A percentile compares a stretch with the other conserved stretches of the same genome.
Evolutionary conservation across 1,140 invertebrate genomes (phyloP).

Genomic region (Caenorhabditis tropicalis): DNA sequence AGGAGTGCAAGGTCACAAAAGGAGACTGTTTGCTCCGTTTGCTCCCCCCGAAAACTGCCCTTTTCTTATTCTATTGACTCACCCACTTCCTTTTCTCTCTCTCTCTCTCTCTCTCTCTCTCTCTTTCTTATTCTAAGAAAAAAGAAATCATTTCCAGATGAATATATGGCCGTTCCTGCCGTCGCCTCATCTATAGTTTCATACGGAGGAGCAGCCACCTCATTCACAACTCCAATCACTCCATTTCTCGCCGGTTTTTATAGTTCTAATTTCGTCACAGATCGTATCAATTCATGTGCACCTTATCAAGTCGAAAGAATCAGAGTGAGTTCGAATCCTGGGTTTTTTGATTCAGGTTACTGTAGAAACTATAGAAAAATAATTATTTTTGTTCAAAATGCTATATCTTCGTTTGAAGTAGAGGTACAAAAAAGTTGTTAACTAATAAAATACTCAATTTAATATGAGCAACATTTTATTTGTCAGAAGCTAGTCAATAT

Average conservation of each 20-base stretch:
- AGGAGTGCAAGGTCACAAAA: background rate
- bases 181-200: slow-evolving; percentile 37
- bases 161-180: slow-evolving; percentile 19
- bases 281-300: slow-evolving; percentile 4
- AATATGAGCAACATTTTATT: too few species aligned
- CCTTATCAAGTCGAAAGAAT: slow-evolving; percentile 9
- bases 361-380: too few species aligned
- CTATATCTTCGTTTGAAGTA: too few species aligned
- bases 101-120: background rate
- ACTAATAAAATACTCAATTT: too few species aligned
- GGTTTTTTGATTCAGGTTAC: too few species aligned
- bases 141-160: background rate
- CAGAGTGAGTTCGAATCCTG: too few species aligned
- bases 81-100: background rate
- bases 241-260: slow-evolving; percentile 14
- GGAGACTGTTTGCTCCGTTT: slow-evolving; percentile 12
- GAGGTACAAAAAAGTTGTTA: too few species aligned
- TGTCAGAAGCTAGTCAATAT: too few species aligned
- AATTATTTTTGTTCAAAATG: background rate
- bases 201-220: slow-evolving; percentile 27
- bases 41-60: background rate
- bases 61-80: background rate
- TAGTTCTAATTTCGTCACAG: background rate
- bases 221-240: background rate
- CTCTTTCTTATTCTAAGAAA: background rate